phyloP scores from a whole-genome alignment of 2,888 invertebrate species.

The Punctoribates punctum region DNA sequence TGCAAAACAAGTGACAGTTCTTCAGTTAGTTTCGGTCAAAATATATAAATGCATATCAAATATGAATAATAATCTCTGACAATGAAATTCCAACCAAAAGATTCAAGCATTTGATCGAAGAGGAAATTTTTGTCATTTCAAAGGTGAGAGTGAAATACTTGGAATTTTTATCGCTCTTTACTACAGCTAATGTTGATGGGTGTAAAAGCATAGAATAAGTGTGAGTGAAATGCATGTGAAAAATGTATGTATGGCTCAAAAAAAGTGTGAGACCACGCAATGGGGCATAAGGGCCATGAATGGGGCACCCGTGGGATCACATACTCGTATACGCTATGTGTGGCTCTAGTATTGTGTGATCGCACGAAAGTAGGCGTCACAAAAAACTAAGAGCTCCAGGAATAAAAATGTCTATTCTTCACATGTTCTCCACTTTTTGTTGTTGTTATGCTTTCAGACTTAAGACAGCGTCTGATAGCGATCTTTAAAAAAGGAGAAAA shows the following conservation, averaged over 20 bases:
- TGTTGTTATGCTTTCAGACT: background rate
- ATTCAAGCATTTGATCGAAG: background rate
- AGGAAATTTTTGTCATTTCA: slow-evolving; percentile 16
- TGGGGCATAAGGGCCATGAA: slow-evolving; percentile 23
- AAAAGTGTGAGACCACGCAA: background rate
- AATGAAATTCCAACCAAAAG: background rate
- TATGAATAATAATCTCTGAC: background rate
- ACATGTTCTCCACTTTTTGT: slow-evolving; percentile 9
- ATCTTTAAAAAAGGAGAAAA: background rate
- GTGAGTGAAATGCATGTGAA: slow-evolving; percentile 19
- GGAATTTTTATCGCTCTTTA: background rate
- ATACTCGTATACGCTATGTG: background rate
- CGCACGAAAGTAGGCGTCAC: slow-evolving; percentile 21
- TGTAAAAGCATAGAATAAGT: background rate
- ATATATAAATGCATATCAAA: background rate
- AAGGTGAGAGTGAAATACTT: slow-evolving; percentile 13
- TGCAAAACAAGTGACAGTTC: slow-evolving; percentile 45
- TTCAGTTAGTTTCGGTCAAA: background rate
- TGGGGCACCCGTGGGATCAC: slow-evolving; percentile 32
- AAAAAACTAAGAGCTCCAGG: background rate
- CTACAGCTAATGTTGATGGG: too few relatives aligned
- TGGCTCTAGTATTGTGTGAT: background rate
- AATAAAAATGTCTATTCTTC: slow-evolving; percentile 27
- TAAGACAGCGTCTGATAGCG: background rate
- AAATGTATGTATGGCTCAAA: background rate